A percentile compares a stretch with the other conserved stretches of the same genome.
These are phyloP conservation scores for Sylvia atricapilla DNA, from an alignment of 2,113 vertebrate genomes.

Conservation along the genomic window DNA sequence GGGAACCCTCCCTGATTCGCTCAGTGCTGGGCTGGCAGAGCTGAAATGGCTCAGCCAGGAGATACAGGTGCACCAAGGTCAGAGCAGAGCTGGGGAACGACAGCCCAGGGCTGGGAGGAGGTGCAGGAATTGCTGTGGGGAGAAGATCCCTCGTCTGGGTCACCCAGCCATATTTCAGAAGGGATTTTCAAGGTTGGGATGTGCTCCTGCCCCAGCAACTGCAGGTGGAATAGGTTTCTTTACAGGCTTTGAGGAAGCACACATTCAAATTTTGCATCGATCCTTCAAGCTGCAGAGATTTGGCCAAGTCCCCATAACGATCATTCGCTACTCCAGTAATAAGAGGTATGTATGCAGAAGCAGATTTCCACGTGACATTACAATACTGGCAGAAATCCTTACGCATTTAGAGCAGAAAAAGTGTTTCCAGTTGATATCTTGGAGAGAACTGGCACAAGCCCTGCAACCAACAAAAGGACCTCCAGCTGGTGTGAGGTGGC, in stretches of 20 bases:
- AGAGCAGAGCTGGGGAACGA: not conserved
- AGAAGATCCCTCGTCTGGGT: not conserved
- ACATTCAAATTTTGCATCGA: fast-evolving
- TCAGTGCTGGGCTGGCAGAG: not conserved
- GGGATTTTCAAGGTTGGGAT: not conserved
- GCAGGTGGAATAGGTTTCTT: not conserved
- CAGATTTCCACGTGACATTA: not conserved
- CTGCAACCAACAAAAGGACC: not conserved
- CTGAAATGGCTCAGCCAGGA: not conserved
- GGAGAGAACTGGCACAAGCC: not conserved
- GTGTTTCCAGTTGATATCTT: not conserved
- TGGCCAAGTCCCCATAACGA: not conserved
- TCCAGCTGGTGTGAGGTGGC: not conserved
- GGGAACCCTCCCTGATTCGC: not conserved
- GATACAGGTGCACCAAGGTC: not conserved
- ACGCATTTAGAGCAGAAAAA: not conserved
- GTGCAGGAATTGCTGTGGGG: not conserved
- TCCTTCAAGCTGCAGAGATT: not conserved
- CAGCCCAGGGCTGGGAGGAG: fast-evolving
- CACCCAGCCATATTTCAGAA: not conserved
- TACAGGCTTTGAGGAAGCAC: not conserved
- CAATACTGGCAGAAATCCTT: not conserved
- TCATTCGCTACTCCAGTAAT: not conserved
- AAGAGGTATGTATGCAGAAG: not conserved
- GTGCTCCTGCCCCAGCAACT: not conserved